Percentiles rank a stretch among this genome's conserved stretches.
Conservation (phyloP, 2,113 vertebrate genomes). For the Hirundichthys speculiger region DNA sequence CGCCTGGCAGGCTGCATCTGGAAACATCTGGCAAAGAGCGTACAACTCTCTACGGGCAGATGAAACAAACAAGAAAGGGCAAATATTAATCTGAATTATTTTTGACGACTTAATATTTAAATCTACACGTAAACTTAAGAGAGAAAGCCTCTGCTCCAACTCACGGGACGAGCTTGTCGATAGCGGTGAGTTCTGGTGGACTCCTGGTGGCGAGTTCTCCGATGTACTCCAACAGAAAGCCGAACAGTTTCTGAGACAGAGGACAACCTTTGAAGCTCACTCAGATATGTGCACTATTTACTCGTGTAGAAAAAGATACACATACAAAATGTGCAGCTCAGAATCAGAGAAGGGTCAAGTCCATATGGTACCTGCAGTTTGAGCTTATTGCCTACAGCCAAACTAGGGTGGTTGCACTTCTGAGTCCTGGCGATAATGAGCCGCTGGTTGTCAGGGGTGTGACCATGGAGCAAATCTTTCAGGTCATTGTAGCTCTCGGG, state of each 20-base stretch:
- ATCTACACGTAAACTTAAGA: too few relatives aligned
- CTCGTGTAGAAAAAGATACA: not conserved
- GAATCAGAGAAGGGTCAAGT: too few relatives aligned
- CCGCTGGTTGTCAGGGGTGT: slow-evolving; percentile 84
- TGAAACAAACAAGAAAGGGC: not conserved
- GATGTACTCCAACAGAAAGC: slow-evolving; percentile 91
- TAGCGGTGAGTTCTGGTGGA: slow-evolving; percentile 82
- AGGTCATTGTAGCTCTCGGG: slow-evolving; percentile 85
- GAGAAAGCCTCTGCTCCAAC: slow-evolving; percentile 57
- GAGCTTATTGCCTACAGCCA: slow-evolving; percentile 90
- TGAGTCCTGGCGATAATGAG: slow-evolving; percentile 89
- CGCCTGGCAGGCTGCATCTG: slow-evolving; percentile 80
- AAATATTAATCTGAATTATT: accelerated
- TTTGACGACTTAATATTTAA: too few relatives aligned
- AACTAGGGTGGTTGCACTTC: slow-evolving; percentile 92
- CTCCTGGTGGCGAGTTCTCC: slow-evolving; percentile 83
- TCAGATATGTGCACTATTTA: too few relatives aligned
- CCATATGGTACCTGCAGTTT: slow-evolving; percentile 91
- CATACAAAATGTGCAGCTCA: too few relatives aligned
- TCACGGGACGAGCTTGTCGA: slow-evolving; percentile 89
- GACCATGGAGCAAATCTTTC: slow-evolving; percentile 80
- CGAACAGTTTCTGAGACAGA: slow-evolving; percentile 86
- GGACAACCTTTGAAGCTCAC: not conserved
- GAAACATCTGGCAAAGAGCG: slow-evolving; percentile 91
- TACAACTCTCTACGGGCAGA: slow-evolving; percentile 83